Conservation (phyloP, 2,888 invertebrate species). For the Globia sparganii region DNA sequence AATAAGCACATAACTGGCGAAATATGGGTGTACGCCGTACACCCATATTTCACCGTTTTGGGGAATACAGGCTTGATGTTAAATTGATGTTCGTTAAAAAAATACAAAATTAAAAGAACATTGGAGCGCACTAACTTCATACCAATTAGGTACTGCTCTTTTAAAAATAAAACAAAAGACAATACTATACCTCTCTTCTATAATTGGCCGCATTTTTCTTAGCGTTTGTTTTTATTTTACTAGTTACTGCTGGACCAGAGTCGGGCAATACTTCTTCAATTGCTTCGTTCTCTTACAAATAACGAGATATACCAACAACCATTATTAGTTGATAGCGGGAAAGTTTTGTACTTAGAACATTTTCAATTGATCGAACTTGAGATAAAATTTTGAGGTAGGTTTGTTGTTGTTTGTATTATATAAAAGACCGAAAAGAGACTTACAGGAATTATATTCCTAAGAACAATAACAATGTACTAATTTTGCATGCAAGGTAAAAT, state of each 20-base stretch:
- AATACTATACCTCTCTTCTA: conserved; percentile 30
- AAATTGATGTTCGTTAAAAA: background rate
- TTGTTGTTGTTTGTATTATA: background rate
- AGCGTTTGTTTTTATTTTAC: conserved; percentile 41
- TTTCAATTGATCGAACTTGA: conserved; percentile 25
- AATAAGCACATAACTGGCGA: background rate
- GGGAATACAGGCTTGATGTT: background rate
- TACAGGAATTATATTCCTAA: background rate
- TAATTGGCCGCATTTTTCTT: conserved; percentile 61
- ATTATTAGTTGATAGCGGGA: conserved; percentile 43
- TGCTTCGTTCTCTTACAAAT: conserved; percentile 55
- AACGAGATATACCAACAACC: conserved; percentile 54
- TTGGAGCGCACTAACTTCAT: background rate
- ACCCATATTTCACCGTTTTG: background rate
- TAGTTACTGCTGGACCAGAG: conserved; percentile 19
- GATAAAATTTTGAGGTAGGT: conserved; percentile 10
- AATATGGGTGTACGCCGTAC: background rate
- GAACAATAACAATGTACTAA: background rate
- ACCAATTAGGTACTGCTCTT: background rate
- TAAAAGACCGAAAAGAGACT: background rate
- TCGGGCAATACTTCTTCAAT: conserved; percentile 52
- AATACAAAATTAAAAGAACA: background rate
- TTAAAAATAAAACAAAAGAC: conserved; percentile 12
- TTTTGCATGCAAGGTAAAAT: background rate
- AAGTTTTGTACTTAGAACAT: conserved; percentile 35